Percentiles rank a stretch among this genome's conserved stretches.
Evolutionary conservation across 2,888 invertebrate species (phyloP).

Genomic region (Malthinus flaveolus): DNA sequence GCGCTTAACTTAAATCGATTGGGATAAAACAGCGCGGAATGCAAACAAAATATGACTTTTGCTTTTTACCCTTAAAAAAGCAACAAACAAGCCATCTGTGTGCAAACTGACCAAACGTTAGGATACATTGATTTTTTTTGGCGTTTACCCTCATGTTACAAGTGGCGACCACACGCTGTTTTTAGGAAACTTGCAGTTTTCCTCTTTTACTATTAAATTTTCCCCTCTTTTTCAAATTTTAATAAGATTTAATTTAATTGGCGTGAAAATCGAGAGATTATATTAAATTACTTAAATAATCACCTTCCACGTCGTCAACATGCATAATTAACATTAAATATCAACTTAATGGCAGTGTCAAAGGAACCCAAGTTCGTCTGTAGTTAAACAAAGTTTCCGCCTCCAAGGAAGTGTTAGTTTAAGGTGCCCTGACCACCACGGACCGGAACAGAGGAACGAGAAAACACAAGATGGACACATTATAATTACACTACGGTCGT

Average conservation of each 20-base stretch:
- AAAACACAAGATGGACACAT: slow-evolving; percentile 14
- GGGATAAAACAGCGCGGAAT: slow-evolving; percentile 19
- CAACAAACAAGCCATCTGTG: slow-evolving; percentile 53
- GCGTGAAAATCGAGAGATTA: slow-evolving; percentile 1
- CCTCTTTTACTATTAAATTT: slow-evolving; percentile 26
- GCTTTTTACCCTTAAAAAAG: slow-evolving; percentile 41
- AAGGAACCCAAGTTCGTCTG: slow-evolving; percentile 48
- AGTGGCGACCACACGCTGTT: slow-evolving; percentile 36
- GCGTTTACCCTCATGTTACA: slow-evolving; percentile 30
- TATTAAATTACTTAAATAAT: slow-evolving; percentile 21
- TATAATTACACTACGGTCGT: slow-evolving; percentile 19
- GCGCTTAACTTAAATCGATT: slow-evolving; percentile 23
- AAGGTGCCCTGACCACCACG: slow-evolving; percentile 49
- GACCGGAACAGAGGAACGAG: slow-evolving; percentile 41
- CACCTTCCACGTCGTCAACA: slow-evolving; percentile 27
- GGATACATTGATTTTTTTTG: slow-evolving; percentile 38
- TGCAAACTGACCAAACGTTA: slow-evolving; percentile 48
- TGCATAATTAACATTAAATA: slow-evolving; percentile 49
- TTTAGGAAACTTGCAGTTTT: slow-evolving; percentile 28
- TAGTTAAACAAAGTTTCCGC: slow-evolving; percentile 47
- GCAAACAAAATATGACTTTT: slow-evolving; percentile 27
- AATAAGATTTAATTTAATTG: background rate
- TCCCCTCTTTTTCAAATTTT: too few species aligned
- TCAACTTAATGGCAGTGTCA: slow-evolving; percentile 47
- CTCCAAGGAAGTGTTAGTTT: slow-evolving; percentile 48